These are phyloP conservation scores for Ellobius talpinus DNA, from an alignment of 2,113 vertebrate genomes.

Conservation along the genomic window DNA sequence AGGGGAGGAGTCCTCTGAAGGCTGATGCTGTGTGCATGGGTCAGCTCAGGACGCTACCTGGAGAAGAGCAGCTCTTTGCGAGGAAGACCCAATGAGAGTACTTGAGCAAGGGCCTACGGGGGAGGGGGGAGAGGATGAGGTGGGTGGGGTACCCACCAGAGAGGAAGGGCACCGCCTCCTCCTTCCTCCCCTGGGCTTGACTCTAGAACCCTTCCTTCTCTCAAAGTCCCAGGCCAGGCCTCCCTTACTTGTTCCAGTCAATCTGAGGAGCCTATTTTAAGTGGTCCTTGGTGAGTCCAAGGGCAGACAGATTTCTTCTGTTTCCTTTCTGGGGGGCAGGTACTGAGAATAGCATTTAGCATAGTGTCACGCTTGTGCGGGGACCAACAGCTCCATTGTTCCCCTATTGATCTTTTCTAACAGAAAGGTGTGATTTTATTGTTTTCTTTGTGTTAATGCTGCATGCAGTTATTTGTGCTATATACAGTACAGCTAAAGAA, in stretches of 20 bases:
- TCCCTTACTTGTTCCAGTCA: not conserved
- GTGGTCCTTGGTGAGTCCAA: not conserved
- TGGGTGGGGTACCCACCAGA: not conserved
- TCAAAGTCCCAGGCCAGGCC: not conserved
- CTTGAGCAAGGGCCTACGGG: not conserved
- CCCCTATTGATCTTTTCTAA: not conserved
- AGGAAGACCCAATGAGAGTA: not conserved
- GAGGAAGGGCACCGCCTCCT: not conserved
- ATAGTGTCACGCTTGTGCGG: not conserved
- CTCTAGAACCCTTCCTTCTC: not conserved
- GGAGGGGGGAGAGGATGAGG: accelerated
- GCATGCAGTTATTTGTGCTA: not conserved
- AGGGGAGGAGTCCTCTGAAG: not conserved
- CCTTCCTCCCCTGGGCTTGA: not conserved
- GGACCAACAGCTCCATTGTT: not conserved
- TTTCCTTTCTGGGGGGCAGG: not conserved
- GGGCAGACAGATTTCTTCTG: not conserved
- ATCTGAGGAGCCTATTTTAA: not conserved
- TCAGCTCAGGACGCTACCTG: not conserved
- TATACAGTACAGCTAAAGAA: not conserved
- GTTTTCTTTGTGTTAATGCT: slow-evolving; percentile 15
- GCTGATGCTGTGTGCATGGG: not conserved
- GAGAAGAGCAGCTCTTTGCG: not conserved
- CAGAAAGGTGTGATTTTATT: not conserved
- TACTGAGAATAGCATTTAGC: not conserved